Evolutionary conservation across 2,888 invertebrate species (phyloP).

Genomic region (Eilema sororculum): DNA sequence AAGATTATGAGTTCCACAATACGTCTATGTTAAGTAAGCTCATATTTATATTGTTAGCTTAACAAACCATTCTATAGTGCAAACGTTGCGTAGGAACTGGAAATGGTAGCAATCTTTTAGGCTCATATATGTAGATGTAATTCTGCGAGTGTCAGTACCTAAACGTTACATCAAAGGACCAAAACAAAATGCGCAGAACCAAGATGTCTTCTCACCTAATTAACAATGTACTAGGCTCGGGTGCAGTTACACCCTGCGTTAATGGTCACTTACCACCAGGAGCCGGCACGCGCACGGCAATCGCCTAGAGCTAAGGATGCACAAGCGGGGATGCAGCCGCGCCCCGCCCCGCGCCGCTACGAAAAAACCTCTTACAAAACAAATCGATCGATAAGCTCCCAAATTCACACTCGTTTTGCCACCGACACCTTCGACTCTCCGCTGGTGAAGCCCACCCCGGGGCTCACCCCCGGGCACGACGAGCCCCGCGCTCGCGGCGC

Average conservation of each 20-base stretch:
- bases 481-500: conserved; percentile 19
- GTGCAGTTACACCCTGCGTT: conserved; percentile 31
- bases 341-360: conserved; percentile 66
- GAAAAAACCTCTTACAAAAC: conserved; percentile 80
- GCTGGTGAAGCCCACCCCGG: conserved; percentile 49
- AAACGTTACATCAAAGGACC: conserved; percentile 41
- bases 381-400: conserved; percentile 79
- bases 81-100: not conserved
- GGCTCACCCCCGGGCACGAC: conserved; percentile 26
- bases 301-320: conserved; percentile 45
- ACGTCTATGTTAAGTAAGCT: not conserved
- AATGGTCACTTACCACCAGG: conserved; percentile 57
- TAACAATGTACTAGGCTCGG: conserved; percentile 24
- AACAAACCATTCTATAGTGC: not conserved
- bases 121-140: not conserved
- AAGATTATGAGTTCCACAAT: not conserved
- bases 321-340: conserved; percentile 58
- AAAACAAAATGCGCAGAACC: conserved; percentile 66
- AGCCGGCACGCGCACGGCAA: conserved; percentile 52
- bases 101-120: not conserved
- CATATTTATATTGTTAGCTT: not conserved
- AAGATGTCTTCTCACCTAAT: conserved; percentile 63
- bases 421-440: conserved; percentile 56
- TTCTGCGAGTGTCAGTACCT: conserved; percentile 3
- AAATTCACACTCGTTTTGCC: conserved; percentile 64